phyloP scores from a whole-genome alignment of 2,113 vertebrate genomes.

The Psammodynastes pulverulentus region DNA sequence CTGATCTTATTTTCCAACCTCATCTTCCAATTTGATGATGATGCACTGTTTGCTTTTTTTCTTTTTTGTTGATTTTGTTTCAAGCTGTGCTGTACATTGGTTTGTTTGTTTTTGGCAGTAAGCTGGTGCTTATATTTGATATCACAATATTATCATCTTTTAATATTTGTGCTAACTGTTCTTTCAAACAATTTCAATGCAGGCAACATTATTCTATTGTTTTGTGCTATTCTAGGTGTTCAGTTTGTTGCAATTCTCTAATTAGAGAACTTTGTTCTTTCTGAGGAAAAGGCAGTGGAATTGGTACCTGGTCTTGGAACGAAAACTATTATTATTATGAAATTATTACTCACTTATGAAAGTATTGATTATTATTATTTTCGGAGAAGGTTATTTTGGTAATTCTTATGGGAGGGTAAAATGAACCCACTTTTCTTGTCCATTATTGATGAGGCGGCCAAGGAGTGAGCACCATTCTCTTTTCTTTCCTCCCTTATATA shows the following conservation, averaged over 20 bases:
- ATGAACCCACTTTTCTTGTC: neutral
- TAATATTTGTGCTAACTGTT: neutral
- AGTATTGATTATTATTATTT: neutral
- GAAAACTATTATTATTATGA: neutral
- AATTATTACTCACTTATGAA: neutral
- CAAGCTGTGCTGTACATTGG: neutral
- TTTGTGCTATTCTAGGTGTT: neutral
- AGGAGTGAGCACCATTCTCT: neutral
- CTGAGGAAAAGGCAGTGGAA: neutral
- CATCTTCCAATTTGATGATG: neutral
- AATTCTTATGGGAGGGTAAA: neutral
- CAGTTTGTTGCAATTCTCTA: neutral
- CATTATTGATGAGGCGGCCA: neutral
- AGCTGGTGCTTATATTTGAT: neutral
- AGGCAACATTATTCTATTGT: neutral
- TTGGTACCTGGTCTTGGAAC: neutral
- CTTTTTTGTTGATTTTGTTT: neutral
- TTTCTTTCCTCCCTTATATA: neutral
- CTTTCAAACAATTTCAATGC: neutral
- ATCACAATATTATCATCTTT: neutral
- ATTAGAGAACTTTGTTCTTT: neutral
- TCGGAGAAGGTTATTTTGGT: neutral
- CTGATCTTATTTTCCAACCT: neutral
- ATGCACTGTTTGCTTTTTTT: neutral
- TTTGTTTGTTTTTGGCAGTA: neutral